A percentile compares a stretch with the other conserved stretches of the same genome.
Conservation (phyloP, 2,113 vertebrate genomes). For the Enhydra lutris region DNA sequence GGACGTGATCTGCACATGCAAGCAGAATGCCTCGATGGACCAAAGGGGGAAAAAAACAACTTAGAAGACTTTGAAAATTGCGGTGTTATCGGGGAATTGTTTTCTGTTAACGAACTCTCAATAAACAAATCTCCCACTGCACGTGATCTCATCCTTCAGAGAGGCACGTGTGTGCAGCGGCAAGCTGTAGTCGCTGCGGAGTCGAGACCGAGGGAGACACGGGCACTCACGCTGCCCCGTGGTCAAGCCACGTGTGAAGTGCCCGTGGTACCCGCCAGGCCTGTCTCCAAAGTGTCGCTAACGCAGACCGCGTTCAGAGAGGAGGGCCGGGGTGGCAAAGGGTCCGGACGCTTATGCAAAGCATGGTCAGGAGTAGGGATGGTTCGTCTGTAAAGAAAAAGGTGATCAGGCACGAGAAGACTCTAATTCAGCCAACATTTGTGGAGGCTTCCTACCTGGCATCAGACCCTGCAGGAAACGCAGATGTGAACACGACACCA, state of each 20-base stretch:
- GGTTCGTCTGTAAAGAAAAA: background rate
- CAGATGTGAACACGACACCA: background rate
- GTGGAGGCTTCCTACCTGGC: background rate
- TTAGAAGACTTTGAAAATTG: background rate
- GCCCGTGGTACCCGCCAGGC: background rate
- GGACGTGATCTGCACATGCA: background rate
- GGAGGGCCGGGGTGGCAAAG: background rate
- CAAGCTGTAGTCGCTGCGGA: accelerated
- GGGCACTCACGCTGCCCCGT: accelerated
- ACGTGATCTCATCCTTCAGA: background rate
- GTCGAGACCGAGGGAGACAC: accelerated
- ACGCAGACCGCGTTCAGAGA: background rate
- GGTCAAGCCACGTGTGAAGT: background rate
- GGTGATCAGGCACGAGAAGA: background rate
- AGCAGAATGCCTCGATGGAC: background rate
- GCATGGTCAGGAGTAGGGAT: background rate
- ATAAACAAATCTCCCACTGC: background rate
- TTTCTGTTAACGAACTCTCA: background rate
- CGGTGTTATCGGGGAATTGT: background rate
- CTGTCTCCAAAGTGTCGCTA: background rate
- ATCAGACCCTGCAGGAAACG: background rate
- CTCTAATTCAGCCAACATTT: background rate
- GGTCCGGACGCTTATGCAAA: accelerated
- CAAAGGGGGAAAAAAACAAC: background rate
- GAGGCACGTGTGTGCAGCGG: too few species aligned